These are phyloP conservation scores for Rousettus madagascariensis DNA, from an alignment of 2,797 vertebrate genomes.

Conservation along the genomic window DNA sequence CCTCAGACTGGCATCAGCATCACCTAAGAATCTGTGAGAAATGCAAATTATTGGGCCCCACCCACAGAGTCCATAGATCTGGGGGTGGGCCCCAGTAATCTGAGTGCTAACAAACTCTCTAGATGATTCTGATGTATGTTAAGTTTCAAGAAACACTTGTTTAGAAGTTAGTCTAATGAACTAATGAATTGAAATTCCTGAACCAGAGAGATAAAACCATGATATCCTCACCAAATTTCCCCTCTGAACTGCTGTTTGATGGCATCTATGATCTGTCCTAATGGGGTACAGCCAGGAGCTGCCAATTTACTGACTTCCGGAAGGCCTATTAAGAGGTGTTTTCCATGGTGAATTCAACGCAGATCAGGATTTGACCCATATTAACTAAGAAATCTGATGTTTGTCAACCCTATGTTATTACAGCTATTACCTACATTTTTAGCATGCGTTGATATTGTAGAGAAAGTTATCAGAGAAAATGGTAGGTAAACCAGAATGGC, in stretches of 20 bases:
- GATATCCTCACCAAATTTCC: not conserved
- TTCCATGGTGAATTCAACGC: not conserved
- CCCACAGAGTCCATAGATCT: not conserved
- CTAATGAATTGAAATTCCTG: not conserved
- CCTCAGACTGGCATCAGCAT: not conserved
- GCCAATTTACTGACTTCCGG: not conserved
- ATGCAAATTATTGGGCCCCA: not conserved
- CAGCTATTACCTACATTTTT: not conserved
- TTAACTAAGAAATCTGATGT: not conserved
- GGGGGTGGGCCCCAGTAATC: not conserved
- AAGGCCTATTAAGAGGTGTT: not conserved
- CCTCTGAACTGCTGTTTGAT: not conserved
- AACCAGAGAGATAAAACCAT: not conserved
- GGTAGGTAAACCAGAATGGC: not conserved
- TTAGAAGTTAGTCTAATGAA: not conserved
- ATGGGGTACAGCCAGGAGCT: not conserved
- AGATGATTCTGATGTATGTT: not conserved
- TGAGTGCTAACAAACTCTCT: not conserved
- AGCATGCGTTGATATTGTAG: not conserved
- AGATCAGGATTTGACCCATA: not conserved
- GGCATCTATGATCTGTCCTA: not conserved
- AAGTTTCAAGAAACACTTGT: not conserved
- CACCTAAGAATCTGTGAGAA: not conserved
- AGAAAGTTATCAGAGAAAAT: not conserved
- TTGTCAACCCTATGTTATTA: not conserved